Conservation (phyloP, 2,888 invertebrate genomes). For the Rhopalosiphum nymphaeae region DNA sequence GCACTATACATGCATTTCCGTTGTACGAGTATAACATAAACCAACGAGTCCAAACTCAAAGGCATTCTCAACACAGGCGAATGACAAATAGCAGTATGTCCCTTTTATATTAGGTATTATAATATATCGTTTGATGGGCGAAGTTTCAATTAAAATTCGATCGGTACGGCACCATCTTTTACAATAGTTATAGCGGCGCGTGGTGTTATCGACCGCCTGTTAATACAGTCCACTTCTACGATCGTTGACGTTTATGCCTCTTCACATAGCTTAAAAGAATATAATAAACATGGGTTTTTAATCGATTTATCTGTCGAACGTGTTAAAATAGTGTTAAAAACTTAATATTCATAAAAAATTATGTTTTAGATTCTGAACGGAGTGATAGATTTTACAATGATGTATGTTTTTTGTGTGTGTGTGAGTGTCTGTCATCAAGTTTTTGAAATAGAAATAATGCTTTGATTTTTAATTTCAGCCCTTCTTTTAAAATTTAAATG, state of each 20-base stretch:
- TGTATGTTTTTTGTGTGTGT: too few species aligned
- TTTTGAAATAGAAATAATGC: too few species aligned
- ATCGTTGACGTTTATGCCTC: background rate
- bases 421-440: too few species aligned
- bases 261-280: background rate
- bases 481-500: too few species aligned
- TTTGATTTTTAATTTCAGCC: too few species aligned
- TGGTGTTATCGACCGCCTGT: background rate
- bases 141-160: background rate
- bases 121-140: background rate
- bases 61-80: background rate
- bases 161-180: background rate
- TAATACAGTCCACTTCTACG: background rate
- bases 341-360: background rate
- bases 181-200: background rate
- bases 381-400: too few species aligned
- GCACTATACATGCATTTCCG: background rate
- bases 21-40: background rate
- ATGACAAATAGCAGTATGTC: background rate
- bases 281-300: background rate
- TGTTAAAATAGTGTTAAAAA: background rate
- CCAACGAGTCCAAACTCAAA: background rate
- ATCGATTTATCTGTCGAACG: background rate
- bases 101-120: background rate
- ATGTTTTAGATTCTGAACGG: too few species aligned